Evolutionary conservation across 2,888 invertebrate species (phyloP).

Genomic region (Cryptus armator): DNA sequence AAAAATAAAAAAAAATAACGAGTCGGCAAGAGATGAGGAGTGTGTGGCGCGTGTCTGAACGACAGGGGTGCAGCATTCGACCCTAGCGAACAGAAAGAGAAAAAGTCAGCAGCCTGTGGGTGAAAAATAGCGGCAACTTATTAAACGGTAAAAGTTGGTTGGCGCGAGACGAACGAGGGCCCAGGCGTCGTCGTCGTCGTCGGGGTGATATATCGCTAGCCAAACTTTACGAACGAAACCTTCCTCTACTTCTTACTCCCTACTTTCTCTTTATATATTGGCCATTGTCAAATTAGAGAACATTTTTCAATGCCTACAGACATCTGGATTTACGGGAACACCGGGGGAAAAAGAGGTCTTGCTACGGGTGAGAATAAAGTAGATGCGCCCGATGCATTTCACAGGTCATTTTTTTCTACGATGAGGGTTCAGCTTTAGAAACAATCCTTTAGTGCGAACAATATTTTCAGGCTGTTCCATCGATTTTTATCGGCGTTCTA

Average conservation of each 20-base stretch:
- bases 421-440: background rate
- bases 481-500: background rate
- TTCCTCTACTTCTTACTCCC: conserved; percentile 59
- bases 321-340: conserved; percentile 39
- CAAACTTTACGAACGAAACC: conserved; percentile 66
- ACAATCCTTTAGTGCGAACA: background rate
- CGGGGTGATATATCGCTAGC: conserved; percentile 78
- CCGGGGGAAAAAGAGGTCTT: conserved; percentile 16
- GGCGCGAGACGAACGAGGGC: conserved; percentile 70
- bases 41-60: conserved; percentile 36
- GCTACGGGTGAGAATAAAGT: background rate
- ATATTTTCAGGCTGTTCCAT: background rate
- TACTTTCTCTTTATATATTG: conserved; percentile 49
- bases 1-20: conserved; percentile 5
- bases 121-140: conserved; percentile 83
- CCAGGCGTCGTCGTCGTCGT: conserved; percentile 63
- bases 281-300: conserved; percentile 74
- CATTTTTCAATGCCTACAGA: conserved; percentile 72
- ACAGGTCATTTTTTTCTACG: conserved; percentile 31
- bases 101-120: conserved; percentile 55
- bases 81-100: conserved; percentile 37
- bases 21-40: conserved; percentile 30
- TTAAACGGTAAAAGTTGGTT: conserved; percentile 83
- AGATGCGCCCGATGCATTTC: conserved; percentile 6
- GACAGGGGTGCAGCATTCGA: conserved; percentile 49